Conservation (phyloP, 2,888 invertebrate genomes). For the Xanthia icteritia region DNA sequence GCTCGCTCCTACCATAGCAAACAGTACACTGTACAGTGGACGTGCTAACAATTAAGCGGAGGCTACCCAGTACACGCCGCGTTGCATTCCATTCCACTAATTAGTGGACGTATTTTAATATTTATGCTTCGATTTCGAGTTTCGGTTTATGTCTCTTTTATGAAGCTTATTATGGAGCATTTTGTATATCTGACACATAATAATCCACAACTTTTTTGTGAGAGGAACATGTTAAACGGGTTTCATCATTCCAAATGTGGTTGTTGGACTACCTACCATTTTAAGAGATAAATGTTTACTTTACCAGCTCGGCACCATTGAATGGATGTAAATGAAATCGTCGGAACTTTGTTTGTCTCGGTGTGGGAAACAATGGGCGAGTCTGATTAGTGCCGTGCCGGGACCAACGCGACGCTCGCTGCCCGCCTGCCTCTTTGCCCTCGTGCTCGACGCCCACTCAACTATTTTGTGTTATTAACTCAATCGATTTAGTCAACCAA, state of each 20-base stretch:
- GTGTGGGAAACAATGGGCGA: slow-evolving; percentile 79
- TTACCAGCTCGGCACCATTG: slow-evolving; percentile 63
- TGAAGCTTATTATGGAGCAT: slow-evolving; percentile 66
- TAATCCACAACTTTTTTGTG: slow-evolving; percentile 56
- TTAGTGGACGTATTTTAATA: slow-evolving; percentile 71
- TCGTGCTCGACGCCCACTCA: slow-evolving; percentile 66
- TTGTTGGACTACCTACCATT: slow-evolving; percentile 62
- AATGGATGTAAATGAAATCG: slow-evolving; percentile 81
- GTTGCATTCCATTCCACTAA: slow-evolving; percentile 72
- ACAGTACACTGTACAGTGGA: slow-evolving; percentile 44
- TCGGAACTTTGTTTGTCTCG: slow-evolving; percentile 76
- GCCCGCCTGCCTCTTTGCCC: slow-evolving; percentile 30
- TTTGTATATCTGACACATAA: slow-evolving; percentile 64
- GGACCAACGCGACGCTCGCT: slow-evolving; percentile 50
- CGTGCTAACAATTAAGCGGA: slow-evolving; percentile 71
- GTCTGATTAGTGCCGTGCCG: slow-evolving; percentile 75
- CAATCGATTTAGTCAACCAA: slow-evolving; percentile 69
- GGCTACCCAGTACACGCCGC: slow-evolving; percentile 60
- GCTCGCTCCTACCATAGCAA: slow-evolving; percentile 33
- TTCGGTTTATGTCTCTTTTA: slow-evolving; percentile 71
- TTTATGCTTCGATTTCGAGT: slow-evolving; percentile 66
- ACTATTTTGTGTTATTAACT: slow-evolving; percentile 69
- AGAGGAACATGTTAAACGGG: slow-evolving; percentile 62
- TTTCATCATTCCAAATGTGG: slow-evolving; percentile 62
- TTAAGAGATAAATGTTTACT: slow-evolving; percentile 68